Conservation (phyloP, 2,888 invertebrate species). For the Macroteleia sp. region DNA sequence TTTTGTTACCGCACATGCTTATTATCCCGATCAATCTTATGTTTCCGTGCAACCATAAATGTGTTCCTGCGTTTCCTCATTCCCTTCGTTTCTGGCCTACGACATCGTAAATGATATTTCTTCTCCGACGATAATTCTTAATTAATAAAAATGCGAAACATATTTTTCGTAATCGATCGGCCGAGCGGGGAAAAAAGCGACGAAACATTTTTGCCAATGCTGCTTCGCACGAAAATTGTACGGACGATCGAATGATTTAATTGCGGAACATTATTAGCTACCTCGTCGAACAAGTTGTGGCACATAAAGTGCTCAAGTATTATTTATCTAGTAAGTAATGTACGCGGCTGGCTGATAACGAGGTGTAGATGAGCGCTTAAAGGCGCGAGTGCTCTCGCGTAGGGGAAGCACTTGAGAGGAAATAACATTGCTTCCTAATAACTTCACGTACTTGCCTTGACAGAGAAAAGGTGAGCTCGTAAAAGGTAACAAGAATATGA, state of each 20-base stretch:
- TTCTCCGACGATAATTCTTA: conserved; percentile 7
- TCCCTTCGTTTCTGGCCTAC: conserved; percentile 4
- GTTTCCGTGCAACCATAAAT: conserved; percentile 13
- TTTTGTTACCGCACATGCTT: conserved; percentile 15
- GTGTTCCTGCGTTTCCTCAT: conserved; percentile 24
- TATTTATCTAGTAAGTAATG: conserved; percentile 63
- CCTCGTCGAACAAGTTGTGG: conserved; percentile 46
- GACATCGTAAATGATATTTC: conserved; percentile 23
- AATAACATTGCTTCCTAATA: conserved; percentile 71
- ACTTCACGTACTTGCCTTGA: conserved; percentile 72
- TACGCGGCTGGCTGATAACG: conserved; percentile 59
- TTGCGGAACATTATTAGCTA: conserved; percentile 58
- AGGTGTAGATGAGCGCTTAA: conserved; percentile 65
- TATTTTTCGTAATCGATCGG: conserved; percentile 16
- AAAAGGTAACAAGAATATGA: conserved; percentile 68
- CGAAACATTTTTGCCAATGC: no score
- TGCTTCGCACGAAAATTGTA: no score
- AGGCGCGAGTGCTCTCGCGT: conserved; percentile 49
- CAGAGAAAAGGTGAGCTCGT: conserved; percentile 71
- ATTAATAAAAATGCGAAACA: conserved; percentile 23
- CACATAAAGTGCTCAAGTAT: conserved; percentile 55
- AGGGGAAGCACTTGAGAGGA: conserved; percentile 46
- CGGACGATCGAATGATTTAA: conserved; percentile 50
- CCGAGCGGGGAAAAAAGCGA: no score
- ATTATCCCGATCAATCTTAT: conserved; percentile 47